Evolutionary conservation across 2,113 vertebrate genomes (phyloP).

Genomic region (Ophiodon elongatus): DNA sequence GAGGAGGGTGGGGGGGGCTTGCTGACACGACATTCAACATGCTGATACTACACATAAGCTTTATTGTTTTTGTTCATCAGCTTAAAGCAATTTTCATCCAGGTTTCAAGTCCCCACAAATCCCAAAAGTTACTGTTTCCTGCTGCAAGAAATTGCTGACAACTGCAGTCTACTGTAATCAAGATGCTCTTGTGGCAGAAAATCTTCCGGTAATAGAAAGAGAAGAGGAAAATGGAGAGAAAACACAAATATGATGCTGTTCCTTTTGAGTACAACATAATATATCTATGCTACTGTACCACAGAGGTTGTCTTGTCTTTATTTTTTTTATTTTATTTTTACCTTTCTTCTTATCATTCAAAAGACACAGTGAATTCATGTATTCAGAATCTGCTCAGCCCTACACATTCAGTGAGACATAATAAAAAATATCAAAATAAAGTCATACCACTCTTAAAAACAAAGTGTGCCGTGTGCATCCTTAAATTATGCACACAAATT

Average conservation of each 20-base stretch:
- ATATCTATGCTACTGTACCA: neutral
- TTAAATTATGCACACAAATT: neutral
- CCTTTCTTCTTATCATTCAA: neutral
- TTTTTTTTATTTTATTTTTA: neutral
- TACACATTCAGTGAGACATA: neutral
- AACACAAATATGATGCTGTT: conserved; percentile 41
- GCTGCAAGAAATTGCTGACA: conserved; percentile 40
- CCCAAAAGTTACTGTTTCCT: conserved; percentile 10
- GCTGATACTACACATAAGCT: neutral
- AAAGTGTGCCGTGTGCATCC: neutral
- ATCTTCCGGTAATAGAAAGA: conserved; percentile 20
- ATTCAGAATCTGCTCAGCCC: neutral
- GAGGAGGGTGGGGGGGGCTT: neutral
- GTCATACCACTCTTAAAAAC: neutral
- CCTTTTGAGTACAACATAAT: conserved; percentile 1
- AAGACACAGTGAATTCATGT: neutral
- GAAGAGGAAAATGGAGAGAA: conserved; percentile 4
- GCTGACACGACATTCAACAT: conserved; percentile 5
- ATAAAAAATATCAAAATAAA: neutral
- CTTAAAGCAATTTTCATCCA: conserved; percentile 12
- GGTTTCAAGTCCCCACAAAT: conserved; percentile 12
- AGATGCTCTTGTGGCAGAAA: conserved; percentile 26
- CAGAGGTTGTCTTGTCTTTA: neutral
- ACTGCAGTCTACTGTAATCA: conserved; percentile 14
- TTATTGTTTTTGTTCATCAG: conserved; percentile 19